phyloP scores from a whole-genome alignment of 2,797 vertebrate species.

The Spinus olivaceus region DNA sequence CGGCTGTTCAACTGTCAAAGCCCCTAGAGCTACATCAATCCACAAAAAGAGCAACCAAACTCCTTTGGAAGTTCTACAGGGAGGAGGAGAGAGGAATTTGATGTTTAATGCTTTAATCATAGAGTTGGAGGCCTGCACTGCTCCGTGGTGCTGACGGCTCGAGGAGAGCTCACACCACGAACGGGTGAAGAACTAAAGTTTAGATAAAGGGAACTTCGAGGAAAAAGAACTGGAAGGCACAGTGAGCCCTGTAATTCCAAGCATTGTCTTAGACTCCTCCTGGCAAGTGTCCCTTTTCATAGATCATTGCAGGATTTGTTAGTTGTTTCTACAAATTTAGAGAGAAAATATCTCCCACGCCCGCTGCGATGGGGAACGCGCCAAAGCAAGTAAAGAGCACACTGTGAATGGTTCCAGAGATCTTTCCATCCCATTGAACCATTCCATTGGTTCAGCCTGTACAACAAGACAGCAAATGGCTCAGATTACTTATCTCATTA shows the following conservation, averaged over 20 bases:
- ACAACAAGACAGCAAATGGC: neutral
- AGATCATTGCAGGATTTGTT: neutral
- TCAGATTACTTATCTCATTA: neutral
- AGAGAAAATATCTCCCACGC: neutral
- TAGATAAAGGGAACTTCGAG: neutral
- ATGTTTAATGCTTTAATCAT: neutral
- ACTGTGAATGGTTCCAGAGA: neutral
- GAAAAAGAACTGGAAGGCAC: neutral
- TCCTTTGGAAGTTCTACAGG: neutral
- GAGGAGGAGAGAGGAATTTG: neutral
- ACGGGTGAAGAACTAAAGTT: neutral
- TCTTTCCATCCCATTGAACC: neutral
- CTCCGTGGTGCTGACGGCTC: neutral
- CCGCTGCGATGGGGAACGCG: neutral
- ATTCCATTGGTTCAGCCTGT: neutral
- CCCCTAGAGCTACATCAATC: neutral
- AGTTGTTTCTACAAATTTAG: conserved; percentile 12
- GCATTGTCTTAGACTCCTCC: neutral
- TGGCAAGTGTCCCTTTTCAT: neutral
- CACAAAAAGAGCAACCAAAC: neutral
- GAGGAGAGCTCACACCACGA: neutral
- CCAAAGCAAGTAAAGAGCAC: neutral
- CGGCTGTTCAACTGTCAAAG: neutral
- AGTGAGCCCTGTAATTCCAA: neutral
- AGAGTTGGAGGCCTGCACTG: neutral